These are phyloP conservation scores for Heloderma charlesbogerti DNA, from an alignment of 2,113 vertebrate species.

Conservation along the genomic window DNA sequence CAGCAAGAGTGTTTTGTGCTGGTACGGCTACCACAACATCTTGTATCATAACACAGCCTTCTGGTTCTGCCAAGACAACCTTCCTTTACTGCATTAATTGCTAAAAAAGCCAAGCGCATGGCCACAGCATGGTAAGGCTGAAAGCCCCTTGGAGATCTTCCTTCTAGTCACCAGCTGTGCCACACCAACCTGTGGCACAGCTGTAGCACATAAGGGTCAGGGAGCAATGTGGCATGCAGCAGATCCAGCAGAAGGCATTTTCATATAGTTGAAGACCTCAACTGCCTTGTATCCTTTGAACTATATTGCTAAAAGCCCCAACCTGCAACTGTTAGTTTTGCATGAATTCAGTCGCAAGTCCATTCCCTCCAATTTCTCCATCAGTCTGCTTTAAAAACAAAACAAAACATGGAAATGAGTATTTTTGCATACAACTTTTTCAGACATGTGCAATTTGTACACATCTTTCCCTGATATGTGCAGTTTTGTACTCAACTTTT, in stretches of 20 bases:
- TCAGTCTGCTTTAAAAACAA: too few relatives aligned
- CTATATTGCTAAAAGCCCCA: too few relatives aligned
- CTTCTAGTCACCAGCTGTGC: not conserved
- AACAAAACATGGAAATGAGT: too few relatives aligned
- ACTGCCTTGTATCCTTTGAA: too few relatives aligned
- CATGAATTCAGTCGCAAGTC: too few relatives aligned
- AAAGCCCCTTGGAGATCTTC: not conserved
- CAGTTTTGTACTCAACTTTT: too few relatives aligned
- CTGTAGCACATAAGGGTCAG: not conserved
- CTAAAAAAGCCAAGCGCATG: not conserved
- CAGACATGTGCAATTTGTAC: too few relatives aligned
- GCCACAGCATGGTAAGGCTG: not conserved
- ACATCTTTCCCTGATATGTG: too few relatives aligned
- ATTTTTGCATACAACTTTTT: too few relatives aligned
- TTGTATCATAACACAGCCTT: not conserved
- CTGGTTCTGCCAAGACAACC: not conserved
- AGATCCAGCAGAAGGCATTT: not conserved
- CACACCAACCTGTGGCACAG: not conserved
- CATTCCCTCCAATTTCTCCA: too few relatives aligned
- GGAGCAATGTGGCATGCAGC: not conserved
- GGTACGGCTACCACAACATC: not conserved
- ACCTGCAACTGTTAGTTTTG: not conserved
- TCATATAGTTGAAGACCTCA: too few relatives aligned
- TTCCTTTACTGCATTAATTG: not conserved
- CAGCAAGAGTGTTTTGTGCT: not conserved